These are phyloP conservation scores for Raja brachyura DNA, from an alignment of 2,113 vertebrate species.

Conservation along the genomic window DNA sequence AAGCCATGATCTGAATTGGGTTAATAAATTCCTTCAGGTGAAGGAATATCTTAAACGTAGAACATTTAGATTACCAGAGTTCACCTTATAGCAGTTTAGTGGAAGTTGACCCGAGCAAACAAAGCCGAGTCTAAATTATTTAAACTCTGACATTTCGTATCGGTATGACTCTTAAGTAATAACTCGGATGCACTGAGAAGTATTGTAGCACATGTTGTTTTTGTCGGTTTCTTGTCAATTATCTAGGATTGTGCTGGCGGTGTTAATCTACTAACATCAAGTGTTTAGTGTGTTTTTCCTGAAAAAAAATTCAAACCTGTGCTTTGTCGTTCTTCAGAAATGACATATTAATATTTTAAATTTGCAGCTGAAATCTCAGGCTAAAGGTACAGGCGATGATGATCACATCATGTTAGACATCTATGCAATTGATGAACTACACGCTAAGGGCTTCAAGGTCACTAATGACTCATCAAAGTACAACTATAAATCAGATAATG, in stretches of 20 bases:
- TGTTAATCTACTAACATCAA: background rate
- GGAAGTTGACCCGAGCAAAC: background rate
- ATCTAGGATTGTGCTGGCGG: no score
- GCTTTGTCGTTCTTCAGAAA: constrained; percentile 1
- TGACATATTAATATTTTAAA: constrained; percentile 19
- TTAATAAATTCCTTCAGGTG: background rate
- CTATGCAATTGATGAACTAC: constrained; percentile 90
- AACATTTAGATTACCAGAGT: background rate
- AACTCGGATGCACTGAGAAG: background rate
- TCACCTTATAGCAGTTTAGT: background rate
- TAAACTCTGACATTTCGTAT: background rate
- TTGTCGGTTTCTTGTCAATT: background rate
- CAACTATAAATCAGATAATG: constrained; percentile 59
- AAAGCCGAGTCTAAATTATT: background rate
- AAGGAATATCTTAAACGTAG: background rate
- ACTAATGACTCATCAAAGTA: constrained; percentile 86
- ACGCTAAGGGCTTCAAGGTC: constrained; percentile 62
- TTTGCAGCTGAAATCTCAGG: constrained; percentile 84
- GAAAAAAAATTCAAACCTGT: background rate
- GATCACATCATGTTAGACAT: constrained; percentile 96
- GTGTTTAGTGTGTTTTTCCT: background rate
- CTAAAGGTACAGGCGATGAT: constrained; percentile 76
- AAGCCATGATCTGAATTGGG: background rate
- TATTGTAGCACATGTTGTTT: background rate
- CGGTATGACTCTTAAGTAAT: background rate